Evolutionary conservation across 2,888 invertebrate genomes (phyloP), one percentile per base, ranked within the genome.

Genomic region (Tiphia femorata): DNA sequence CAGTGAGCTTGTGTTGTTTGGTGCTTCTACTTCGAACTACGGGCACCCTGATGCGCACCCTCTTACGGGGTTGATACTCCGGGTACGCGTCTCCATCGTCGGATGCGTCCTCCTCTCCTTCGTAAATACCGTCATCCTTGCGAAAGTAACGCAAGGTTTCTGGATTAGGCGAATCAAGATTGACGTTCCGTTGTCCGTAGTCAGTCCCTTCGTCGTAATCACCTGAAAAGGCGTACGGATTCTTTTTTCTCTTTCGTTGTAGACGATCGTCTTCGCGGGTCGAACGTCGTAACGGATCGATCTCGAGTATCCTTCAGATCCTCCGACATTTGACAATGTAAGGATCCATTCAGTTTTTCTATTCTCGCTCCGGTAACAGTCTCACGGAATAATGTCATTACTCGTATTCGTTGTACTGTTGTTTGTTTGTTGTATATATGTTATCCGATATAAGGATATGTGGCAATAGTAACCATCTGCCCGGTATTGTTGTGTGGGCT

Each of bases 21-120:
- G 72, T 73, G 25, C 55, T 67, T 62, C 76, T 76, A 29, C 62
- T 72, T 38, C 74, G 75, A 20, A 76, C 69, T 2, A 83, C 75
- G 1, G 84, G 84, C 12, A 84, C 80, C 51, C 82, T 80, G 19
- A 85, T 77, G 49, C 80, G 75, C 1, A 85, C 76, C 54, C 80
- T 74, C 64, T 80, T 82, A 40, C 78, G 75, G 3, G 73, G 73
- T 51, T 37, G 8, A 5, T 58, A 55, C 3, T 56, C 64, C 7
- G 40, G n/a, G 10, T 62, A 47, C 12, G 57, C 59, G 16, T 64
- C 64, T 17, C 21, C 17, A 7, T 44, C 29, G 3, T 64, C 56
- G 21, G 8, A 14, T 20, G 8, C n/a, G 17, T 10, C 6, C 35
- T 48, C 4, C 8, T 21, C 20, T 3, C 2, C 37, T 17, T 37